phyloP scores from a whole-genome alignment of 2,113 vertebrate genomes.

The Entomyzon cyanotis region DNA sequence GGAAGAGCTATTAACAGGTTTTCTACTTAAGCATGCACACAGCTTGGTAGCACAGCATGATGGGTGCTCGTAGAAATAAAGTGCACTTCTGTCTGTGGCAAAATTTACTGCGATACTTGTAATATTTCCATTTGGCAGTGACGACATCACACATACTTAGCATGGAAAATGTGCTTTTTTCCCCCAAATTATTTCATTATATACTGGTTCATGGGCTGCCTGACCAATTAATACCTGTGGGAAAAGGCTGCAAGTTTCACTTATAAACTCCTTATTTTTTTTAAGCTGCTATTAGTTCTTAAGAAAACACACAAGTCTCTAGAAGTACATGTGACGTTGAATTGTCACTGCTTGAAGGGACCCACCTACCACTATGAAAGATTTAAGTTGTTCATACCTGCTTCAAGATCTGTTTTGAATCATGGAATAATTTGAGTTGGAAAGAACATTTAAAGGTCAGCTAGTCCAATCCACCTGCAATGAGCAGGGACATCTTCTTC shows the following conservation, averaged over 20 bases:
- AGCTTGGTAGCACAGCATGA: not conserved
- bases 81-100: not conserved
- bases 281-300: not conserved
- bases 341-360: not conserved
- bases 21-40: not conserved
- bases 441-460: not conserved
- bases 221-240: not conserved
- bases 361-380: not conserved
- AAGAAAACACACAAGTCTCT: not conserved
- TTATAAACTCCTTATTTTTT: not conserved
- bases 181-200: not conserved
- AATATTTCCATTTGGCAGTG: not conserved
- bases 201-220: not conserved
- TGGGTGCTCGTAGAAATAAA: not conserved
- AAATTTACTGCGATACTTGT: slow-evolving; percentile 4
- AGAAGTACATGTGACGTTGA: not conserved
- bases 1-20: not conserved
- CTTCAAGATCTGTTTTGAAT: not conserved
- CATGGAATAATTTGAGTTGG: not conserved
- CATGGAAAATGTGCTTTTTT: not conserved
- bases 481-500: not conserved
- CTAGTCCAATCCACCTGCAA: not conserved
- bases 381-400: not conserved
- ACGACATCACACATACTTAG: not conserved
- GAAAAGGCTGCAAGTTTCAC: not conserved